Base-by-base conservation (phyloP, 2,797 vertebrate species). In the Hippocampus kuda region DNA sequence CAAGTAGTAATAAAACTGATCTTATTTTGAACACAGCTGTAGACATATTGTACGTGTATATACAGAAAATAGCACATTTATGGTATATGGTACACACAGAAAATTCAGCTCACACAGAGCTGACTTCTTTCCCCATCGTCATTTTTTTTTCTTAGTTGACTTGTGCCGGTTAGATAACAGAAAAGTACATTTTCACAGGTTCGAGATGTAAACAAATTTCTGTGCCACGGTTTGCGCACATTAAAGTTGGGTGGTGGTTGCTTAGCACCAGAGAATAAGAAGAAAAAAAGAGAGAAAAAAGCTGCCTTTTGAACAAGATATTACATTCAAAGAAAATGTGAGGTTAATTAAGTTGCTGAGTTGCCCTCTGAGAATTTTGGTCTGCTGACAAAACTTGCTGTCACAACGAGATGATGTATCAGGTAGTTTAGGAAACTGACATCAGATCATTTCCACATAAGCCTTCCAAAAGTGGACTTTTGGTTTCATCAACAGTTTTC, bases 121-220 rank as follows among this genome's bases (percentile, higher is more conserved):
- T 38, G 34, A 38, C 34, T 38, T 38, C 6, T 38, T 38, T 10
- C 38, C 24, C 65, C 30, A 67, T 66, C 57, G 65, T 41, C n/a
- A 1, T 48, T 49, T 48, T 66, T n/a, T 66, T n/a, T 76, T 75
- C 76, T 83, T 86, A 84, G 85, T 76, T 74, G 54, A 74, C 73
- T 75, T 64, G 11, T 62, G 51, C 27, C 69, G 49, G 42, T 75
- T 73, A 65, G 65, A 73, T 62, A 68, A 73, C 18, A 72, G 71
- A 82, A 70, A 76, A 81, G 79, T 81, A 75, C 73, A 77, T 53
- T 72, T 38, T 77, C 73, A 80, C 67, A 82, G 77, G 73, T 80
- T 73, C 34, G 30, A 77, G 69, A 70, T 85, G 82, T 86, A 86
- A 86, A 88, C 85, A 74, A 70, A 70, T 75, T 79, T 69, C 76